These are phyloP conservation scores for Drosophila stalkeri DNA, from an alignment of 2,888 invertebrate genomes.

Conservation along the genomic window DNA sequence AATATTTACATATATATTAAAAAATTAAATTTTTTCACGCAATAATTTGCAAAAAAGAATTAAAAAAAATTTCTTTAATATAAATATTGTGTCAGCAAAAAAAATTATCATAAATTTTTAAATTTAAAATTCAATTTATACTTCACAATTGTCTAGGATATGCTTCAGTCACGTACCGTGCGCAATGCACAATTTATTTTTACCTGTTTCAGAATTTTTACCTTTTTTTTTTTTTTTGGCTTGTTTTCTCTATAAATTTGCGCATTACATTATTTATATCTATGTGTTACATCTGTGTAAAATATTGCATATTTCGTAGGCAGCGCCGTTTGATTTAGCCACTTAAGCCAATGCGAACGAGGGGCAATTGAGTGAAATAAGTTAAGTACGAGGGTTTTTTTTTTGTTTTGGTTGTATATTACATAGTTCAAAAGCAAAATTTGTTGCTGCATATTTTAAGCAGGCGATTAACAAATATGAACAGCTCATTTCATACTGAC, in stretches of 20 bases:
- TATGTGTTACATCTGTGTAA: conserved; percentile 45
- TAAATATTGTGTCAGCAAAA: background rate
- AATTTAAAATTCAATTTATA: conserved; percentile 1
- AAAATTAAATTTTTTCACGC: background rate
- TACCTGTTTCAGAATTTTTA: background rate
- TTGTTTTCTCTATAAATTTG: conserved; percentile 60
- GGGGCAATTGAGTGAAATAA: conserved; percentile 60
- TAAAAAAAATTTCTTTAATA: background rate
- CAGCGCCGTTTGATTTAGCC: conserved; percentile 54
- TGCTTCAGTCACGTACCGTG: background rate
- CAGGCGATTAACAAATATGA: conserved; percentile 18
- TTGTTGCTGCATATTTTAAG: conserved; percentile 22
- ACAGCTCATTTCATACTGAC: background rate
- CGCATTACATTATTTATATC: conserved; percentile 56
- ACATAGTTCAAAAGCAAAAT: conserved; percentile 6
- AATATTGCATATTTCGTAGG: conserved; percentile 36
- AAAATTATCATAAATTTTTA: background rate
- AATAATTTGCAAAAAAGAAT: background rate
- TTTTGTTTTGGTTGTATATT: conserved; percentile 18
- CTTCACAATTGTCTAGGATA: conserved; percentile 22
- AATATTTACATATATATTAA: background rate
- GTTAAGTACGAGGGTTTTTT: conserved; percentile 36
- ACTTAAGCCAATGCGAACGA: conserved; percentile 31
- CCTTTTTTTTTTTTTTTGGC: background rate
- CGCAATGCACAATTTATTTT: background rate